These are phyloP conservation scores for Schrankia costaestrigalis DNA, from an alignment of 2,888 invertebrate species.

Conservation along the genomic window DNA sequence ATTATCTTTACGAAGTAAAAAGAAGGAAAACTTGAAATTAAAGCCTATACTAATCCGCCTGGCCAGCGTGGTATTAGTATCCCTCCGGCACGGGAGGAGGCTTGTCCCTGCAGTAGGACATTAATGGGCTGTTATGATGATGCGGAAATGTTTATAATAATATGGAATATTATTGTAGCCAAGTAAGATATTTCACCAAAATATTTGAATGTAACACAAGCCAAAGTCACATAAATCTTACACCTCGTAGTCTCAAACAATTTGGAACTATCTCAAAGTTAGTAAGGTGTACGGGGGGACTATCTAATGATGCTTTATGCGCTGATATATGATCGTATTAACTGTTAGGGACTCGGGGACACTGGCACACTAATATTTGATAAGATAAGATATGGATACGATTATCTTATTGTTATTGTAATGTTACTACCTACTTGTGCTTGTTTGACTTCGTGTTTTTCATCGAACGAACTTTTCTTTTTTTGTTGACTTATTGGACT, in stretches of 20 bases:
- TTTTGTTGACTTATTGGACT: no score
- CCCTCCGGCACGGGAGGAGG: no score
- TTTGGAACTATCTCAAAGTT: slow-evolving; percentile 35
- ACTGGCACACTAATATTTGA: slow-evolving; percentile 9
- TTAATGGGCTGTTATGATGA: no score
- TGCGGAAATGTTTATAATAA: not conserved
- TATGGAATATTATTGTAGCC: not conserved
- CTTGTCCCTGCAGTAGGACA: no score
- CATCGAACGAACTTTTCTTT: no score
- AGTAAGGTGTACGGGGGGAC: slow-evolving; percentile 21
- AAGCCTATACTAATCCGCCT: no score
- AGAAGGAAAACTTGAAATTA: no score
- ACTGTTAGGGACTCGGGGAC: slow-evolving; percentile 21
- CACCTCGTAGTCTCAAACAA: slow-evolving; percentile 32
- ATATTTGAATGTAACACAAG: slow-evolving; percentile 12
- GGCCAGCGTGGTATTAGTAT: no score
- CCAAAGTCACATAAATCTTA: slow-evolving; percentile 21
- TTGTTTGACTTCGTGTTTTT: no score
- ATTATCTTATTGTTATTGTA: slow-evolving; percentile 9
- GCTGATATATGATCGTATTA: slow-evolving; percentile 57
- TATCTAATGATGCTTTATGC: slow-evolving; percentile 64
- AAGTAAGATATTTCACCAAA: slow-evolving; percentile 2
- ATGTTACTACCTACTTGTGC: no score
- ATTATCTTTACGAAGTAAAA: no score
- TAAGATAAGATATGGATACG: slow-evolving; percentile 9